Evolutionary conservation across 2,888 invertebrate species (phyloP), one percentile per base, ranked within the genome.

Genomic region (Megamerina dolium): DNA sequence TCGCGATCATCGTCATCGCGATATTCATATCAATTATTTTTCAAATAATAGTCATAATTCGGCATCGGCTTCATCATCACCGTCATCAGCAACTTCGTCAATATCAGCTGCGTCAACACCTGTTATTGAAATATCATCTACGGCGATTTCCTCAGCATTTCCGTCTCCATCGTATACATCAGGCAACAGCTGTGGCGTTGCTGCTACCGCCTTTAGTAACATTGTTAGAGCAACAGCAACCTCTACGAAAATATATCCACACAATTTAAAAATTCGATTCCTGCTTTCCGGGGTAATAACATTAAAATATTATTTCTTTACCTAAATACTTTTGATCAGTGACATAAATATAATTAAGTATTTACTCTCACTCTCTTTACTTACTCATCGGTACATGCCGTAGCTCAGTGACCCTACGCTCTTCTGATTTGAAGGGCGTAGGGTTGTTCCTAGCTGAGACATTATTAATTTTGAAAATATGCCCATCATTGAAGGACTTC

Each of bases 251-350:
- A 58, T 64, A 43, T 70, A 67, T 64, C 70, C 70, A 54, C 69
- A 69, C 56, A 70, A 69, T 61, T 64, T 70, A 52, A 70, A 70
- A 65, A 70, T 70, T 58, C 68, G 69, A 53, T 69, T 70, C 61
- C 63, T 70, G 46, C 60, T 70, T 52, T 66, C 68, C 54, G 67
- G 67, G 67, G 68, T 69, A 68, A 65, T 40, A 50, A 48, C 41
- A n/a, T n/a, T n/a, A n/a, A n/a, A n/a, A n/a, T n/a, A n/a, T n/a
- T n/a, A n/a, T n/a, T n/a, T n/a, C n/a, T n/a, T n/a, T n/a, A n/a
- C n/a, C n/a, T n/a, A n/a, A n/a, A n/a, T n/a, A n/a, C n/a, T n/a
- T n/a, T n/a, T n/a, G n/a, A n/a, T n/a, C n/a, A n/a, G n/a, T n/a
- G n/a, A n/a, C n/a, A n/a, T n/a, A n/a, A n/a, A n/a, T n/a, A n/a